A percentile compares a stretch with the other conserved stretches of the same genome.
These are phyloP conservation scores for Heteromurus nitidus DNA, from an alignment of 2,888 invertebrate species.

Conservation along the genomic window DNA sequence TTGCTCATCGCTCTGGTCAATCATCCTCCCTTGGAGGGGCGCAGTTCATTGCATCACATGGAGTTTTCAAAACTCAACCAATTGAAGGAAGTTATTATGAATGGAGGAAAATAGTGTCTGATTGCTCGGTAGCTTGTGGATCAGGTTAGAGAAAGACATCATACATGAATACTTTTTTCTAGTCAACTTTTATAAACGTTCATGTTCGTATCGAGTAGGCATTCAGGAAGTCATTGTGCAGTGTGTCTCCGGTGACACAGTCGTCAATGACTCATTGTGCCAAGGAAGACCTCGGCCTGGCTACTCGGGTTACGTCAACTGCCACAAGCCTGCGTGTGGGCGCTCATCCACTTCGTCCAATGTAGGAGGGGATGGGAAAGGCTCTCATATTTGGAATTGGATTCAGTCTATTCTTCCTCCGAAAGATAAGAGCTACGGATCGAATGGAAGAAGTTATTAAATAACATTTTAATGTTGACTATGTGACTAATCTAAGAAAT, in stretches of 20 bases:
- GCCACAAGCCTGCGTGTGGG: conserved; percentile 61
- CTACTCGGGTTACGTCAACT: conserved; percentile 67
- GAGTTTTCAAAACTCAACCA: conserved; percentile 35
- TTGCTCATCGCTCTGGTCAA: conserved; percentile 28
- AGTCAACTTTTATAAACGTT: conserved; percentile 9
- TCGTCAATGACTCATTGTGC: conserved; percentile 69
- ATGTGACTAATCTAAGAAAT: no score
- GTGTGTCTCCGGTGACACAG: conserved; percentile 70
- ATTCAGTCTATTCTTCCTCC: conserved; percentile 67
- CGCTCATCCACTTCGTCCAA: conserved; percentile 4
- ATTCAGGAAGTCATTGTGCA: conserved; percentile 72
- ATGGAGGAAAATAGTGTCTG: conserved; percentile 72
- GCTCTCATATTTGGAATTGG: conserved; percentile 70
- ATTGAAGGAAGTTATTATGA: conserved; percentile 73
- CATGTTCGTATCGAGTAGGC: conserved; percentile 65
- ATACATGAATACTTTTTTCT: conserved; percentile 1
- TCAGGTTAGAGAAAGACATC: conserved; percentile 55
- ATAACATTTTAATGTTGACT: no score
- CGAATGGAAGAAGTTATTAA: conserved; percentile 27
- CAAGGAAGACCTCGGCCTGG: conserved; percentile 68
- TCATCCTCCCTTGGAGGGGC: not conserved
- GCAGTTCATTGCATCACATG: not conserved
- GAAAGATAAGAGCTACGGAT: conserved; percentile 57
- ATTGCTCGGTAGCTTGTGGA: conserved; percentile 73
- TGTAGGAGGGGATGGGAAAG: conserved; percentile 9